A percentile compares a stretch with the other conserved stretches of the same genome.
phyloP scores from a whole-genome alignment of 2,888 invertebrate genomes.

The Lathronympha strigana region DNA sequence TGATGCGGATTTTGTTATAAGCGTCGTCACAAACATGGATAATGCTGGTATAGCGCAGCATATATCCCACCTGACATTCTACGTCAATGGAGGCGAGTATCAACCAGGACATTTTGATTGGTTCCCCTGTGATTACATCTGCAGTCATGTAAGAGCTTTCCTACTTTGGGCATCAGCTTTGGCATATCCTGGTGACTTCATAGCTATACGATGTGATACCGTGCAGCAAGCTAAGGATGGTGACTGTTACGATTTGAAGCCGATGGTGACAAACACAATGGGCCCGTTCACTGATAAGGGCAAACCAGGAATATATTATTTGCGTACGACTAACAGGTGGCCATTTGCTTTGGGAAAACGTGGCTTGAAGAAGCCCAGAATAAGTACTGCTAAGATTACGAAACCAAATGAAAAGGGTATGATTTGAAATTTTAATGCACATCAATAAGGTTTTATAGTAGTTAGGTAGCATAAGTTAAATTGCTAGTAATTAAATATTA shows the following conservation, averaged over 20 bases:
- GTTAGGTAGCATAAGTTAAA: no score
- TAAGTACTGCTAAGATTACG: neutral
- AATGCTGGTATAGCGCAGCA: slow-evolving; percentile 46
- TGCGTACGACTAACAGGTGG: slow-evolving; percentile 50
- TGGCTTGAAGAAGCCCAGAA: slow-evolving; percentile 57
- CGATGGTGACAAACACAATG: slow-evolving; percentile 52
- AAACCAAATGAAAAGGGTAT: neutral
- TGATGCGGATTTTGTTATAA: slow-evolving; percentile 50
- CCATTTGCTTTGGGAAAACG: slow-evolving; percentile 54
- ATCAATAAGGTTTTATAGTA: neutral
- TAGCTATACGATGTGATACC: slow-evolving; percentile 59
- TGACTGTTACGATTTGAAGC: slow-evolving; percentile 56
- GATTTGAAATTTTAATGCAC: neutral
- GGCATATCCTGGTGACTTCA: slow-evolving; percentile 54
- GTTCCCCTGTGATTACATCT: slow-evolving; percentile 55
- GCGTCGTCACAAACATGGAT: slow-evolving; percentile 47
- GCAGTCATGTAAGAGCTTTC: slow-evolving; percentile 58
- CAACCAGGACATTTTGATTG: slow-evolving; percentile 58
- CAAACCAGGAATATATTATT: slow-evolving; percentile 34
- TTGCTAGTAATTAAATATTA: no score
- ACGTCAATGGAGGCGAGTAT: slow-evolving; percentile 57
- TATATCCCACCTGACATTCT: slow-evolving; percentile 50
- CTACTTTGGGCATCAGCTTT: slow-evolving; percentile 58
- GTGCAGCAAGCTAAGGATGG: slow-evolving; percentile 59
- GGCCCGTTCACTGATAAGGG: slow-evolving; percentile 51